Percentiles rank a stretch among this genome's conserved stretches.
Conservation (phyloP, 1,140 invertebrate species). For the Sycophaga agraensis region DNA sequence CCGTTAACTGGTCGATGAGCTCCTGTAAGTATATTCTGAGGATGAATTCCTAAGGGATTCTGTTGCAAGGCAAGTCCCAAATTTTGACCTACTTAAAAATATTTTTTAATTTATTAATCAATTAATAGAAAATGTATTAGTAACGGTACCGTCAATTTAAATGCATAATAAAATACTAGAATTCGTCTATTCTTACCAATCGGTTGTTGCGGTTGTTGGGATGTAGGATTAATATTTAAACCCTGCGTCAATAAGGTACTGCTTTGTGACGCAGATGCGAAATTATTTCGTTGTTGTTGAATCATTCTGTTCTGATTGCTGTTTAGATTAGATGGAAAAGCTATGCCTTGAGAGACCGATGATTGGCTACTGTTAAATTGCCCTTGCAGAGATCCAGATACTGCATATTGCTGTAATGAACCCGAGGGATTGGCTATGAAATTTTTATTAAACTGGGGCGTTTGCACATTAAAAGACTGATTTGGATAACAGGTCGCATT, state of each 20-base stretch:
- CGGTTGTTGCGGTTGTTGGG: constrained; percentile 3
- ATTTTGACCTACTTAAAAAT: constrained; percentile 9
- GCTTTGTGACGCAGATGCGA: constrained; percentile 1
- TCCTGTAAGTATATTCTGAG: constrained; percentile 2
- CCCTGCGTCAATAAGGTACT: constrained; percentile 14
- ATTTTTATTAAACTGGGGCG: constrained; percentile 44
- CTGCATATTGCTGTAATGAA: constrained; percentile 25
- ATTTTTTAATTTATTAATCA: too few species aligned
- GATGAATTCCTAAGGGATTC: constrained; percentile 2
- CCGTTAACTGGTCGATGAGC: constrained; percentile 9
- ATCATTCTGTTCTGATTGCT: constrained; percentile 33
- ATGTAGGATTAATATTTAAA: constrained; percentile 12
- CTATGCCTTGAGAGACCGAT: background rate
- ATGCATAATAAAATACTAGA: too few species aligned
- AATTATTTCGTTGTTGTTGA: constrained; percentile 23
- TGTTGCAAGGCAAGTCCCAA: constrained; percentile 10
- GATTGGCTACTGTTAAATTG: constrained; percentile 17
- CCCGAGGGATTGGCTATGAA: constrained; percentile 34
- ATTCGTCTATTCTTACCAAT: too few species aligned
- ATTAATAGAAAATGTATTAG: too few species aligned
- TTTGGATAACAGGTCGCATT: constrained; percentile 34
- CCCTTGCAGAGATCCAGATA: constrained; percentile 5
- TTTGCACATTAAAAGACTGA: constrained; percentile 45
- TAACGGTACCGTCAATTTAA: too few species aligned
- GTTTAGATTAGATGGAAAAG: background rate